These are phyloP conservation scores for Luscinia luscinia DNA, from an alignment of 2,797 vertebrate species.

Conservation along the genomic window DNA sequence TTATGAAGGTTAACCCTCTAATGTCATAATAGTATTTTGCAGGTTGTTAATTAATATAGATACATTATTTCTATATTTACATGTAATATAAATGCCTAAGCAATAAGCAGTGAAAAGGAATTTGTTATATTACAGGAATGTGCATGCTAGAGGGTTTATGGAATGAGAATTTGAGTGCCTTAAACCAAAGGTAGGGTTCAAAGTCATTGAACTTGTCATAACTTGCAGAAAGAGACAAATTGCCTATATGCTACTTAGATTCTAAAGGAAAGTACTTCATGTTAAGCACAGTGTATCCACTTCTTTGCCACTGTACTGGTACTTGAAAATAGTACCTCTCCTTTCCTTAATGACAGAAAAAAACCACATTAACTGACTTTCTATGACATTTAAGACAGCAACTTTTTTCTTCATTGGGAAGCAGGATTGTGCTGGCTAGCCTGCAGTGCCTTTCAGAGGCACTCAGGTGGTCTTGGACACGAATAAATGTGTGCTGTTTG, in stretches of 20 bases:
- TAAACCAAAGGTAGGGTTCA: neutral
- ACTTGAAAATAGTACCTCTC: neutral
- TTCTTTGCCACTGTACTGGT: neutral
- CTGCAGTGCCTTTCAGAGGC: neutral
- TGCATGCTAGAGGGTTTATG: neutral
- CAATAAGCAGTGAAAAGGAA: neutral
- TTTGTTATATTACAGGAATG: slow-evolving; percentile 3
- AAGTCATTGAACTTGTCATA: neutral
- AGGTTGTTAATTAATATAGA: neutral
- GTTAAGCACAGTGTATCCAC: neutral
- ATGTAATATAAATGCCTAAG: neutral
- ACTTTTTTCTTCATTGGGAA: neutral
- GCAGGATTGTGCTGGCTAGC: neutral
- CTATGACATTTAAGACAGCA: neutral
- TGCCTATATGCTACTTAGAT: neutral
- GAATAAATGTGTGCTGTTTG: neutral
- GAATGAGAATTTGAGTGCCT: neutral
- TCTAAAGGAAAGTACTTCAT: slow-evolving; percentile 5
- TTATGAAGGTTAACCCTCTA: neutral
- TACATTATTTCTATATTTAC: neutral
- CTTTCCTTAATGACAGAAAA: neutral
- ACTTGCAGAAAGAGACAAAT: slow-evolving; percentile 17
- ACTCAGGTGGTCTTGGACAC: neutral
- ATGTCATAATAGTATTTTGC: neutral
- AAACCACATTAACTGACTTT: neutral